Percentiles rank a stretch among this genome's conserved stretches.
Conservation (phyloP, 2,113 vertebrate species). For the Trachemys scripta region DNA sequence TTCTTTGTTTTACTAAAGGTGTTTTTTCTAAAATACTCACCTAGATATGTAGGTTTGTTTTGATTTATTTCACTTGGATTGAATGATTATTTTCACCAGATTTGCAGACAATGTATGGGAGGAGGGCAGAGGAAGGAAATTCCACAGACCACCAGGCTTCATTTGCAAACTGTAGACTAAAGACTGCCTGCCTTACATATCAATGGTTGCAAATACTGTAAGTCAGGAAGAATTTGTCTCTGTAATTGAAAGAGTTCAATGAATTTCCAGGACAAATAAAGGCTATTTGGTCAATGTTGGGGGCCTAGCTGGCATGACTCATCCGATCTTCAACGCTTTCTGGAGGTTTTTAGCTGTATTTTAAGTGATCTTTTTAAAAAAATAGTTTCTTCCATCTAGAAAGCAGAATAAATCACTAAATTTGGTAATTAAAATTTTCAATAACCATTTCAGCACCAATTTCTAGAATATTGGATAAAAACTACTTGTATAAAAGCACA, state of each 20-base stretch:
- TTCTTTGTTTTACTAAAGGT: background rate
- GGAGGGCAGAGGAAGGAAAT: background rate
- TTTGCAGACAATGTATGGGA: background rate
- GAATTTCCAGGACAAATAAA: background rate
- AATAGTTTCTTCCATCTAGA: no score
- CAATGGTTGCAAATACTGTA: fast-evolving
- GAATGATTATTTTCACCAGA: background rate
- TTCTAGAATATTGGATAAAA: no score
- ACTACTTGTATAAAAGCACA: background rate
- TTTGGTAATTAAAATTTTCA: background rate
- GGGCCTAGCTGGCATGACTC: fast-evolving
- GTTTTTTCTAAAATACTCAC: fast-evolving
- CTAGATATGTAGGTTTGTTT: background rate
- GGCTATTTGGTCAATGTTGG: fast-evolving
- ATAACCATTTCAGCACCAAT: fast-evolving
- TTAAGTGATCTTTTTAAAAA: background rate
- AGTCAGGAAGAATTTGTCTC: background rate
- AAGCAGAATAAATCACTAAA: no score
- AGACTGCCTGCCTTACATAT: fast-evolving
- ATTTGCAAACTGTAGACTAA: background rate
- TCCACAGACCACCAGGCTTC: background rate
- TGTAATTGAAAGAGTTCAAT: background rate
- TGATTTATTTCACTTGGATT: background rate
- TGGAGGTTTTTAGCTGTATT: background rate
- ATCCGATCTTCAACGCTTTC: background rate